Base-by-base conservation (phyloP, 2,888 invertebrate genomes). In the Candidula unifasciata region DNA sequence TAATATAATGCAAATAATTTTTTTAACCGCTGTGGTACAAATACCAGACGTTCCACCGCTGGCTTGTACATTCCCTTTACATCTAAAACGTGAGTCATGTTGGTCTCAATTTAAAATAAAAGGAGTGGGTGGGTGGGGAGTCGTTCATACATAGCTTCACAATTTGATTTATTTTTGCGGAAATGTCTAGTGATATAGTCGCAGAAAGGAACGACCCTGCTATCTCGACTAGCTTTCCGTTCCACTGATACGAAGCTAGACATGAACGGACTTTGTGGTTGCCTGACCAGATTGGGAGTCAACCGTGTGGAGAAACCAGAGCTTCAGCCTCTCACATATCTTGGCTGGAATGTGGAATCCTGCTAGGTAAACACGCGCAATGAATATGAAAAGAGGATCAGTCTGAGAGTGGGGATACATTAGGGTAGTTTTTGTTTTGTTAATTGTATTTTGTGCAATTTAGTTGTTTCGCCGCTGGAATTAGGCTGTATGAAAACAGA, bases 281-380 rank as follows among this genome's bases (percentile, higher is more conserved):
- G 69, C 24, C 3, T 3, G 35, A 71, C 37, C 21, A 27, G n/a
- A 27, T 13, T 73, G 5, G n/a, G 44, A 44, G 73, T 73, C 3
- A 37, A 73, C 37, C 13, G 24, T 73, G 73, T 73, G 21, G 73
- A n/a, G 71, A 71, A 37, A 44, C 44, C 44, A 44, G 73, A 52
- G 10, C n/a, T 3, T 21, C 13, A 73, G n/a, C 37, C n/a, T 10
- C 16, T 37, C 37, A 71, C 37, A 37, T 21, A 71, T 71, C 37
- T 71, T 37, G 44, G 13, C n/a, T 73, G 73, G n/a, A 21, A 71
- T 35, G 27, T 73, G 73, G 44, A 37, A 44, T 73, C 37, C 10
- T 2, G 10, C 44, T 73, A 44, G 3, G 73, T 73, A 73, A 73
- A 73, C 73, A 73, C 44, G 13, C 44, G 44, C n/a, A n/a, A 44